phyloP scores from a whole-genome alignment of 2,797 vertebrate species.

The Acanthis flammea region DNA sequence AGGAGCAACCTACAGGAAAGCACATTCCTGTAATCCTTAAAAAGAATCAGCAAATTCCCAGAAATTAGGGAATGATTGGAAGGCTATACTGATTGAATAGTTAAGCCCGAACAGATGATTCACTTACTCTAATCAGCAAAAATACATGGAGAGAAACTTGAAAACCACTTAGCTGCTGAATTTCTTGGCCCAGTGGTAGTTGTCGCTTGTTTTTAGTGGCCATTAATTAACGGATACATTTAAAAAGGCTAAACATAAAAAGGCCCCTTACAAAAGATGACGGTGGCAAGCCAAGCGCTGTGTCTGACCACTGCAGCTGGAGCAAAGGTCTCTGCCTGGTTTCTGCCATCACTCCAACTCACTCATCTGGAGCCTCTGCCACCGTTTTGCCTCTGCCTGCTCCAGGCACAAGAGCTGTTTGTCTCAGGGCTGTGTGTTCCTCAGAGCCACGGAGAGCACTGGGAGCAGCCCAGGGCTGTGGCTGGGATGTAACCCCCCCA shows the following conservation, averaged over 20 bases:
- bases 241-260: background rate
- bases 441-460: rapidly evolving
- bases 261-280: background rate
- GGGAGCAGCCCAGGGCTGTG: rapidly evolving
- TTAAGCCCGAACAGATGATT: slow-evolving; percentile 26
- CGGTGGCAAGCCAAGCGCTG: rapidly evolving
- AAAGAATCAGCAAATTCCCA: slow-evolving; percentile 34
- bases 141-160: background rate
- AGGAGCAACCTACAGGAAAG: background rate
- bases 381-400: background rate
- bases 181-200: background rate
- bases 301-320: background rate
- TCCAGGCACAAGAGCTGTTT: background rate
- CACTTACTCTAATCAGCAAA: slow-evolving; percentile 28
- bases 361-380: background rate
- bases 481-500: background rate
- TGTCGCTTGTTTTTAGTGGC: background rate
- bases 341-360: rapidly evolving
- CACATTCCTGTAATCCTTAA: slow-evolving; percentile 1
- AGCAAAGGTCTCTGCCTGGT: background rate
- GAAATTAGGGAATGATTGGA: slow-evolving; percentile 41
- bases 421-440: rapidly evolving
- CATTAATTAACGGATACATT: background rate
- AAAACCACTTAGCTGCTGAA: slow-evolving; percentile 35
- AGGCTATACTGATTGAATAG: background rate